A percentile compares a stretch with the other conserved stretches of the same genome.
phyloP scores from a whole-genome alignment of 1,140 invertebrate genomes.

The Drosophila paulistorum region DNA sequence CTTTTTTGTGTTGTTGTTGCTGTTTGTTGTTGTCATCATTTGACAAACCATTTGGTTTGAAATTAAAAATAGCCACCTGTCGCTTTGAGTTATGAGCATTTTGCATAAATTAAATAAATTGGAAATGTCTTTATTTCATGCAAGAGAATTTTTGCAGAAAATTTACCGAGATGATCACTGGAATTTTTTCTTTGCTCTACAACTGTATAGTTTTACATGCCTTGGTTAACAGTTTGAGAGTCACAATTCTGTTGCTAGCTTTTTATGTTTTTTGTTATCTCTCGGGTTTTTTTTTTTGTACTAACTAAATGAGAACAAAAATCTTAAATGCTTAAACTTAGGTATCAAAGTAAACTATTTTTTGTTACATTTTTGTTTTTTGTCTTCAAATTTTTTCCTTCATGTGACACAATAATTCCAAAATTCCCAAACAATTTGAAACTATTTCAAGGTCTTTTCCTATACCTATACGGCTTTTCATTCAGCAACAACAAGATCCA shows the following conservation, averaged over 20 bases:
- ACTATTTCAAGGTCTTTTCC: constrained; percentile 49
- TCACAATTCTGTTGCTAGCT: neutral
- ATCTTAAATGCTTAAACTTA: neutral
- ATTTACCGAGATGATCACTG: too few relatives aligned
- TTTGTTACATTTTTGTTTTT: too few relatives aligned
- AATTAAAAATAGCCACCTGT: constrained; percentile 57
- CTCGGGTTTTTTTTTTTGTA: neutral
- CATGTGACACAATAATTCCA: constrained; percentile 19
- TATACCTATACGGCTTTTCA: constrained; percentile 38
- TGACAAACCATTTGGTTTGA: constrained; percentile 27
- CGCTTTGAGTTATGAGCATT: constrained; percentile 65
- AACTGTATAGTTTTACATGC: too few relatives aligned
- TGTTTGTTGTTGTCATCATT: neutral
- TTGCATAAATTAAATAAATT: constrained; percentile 65
- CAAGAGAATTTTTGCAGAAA: constrained; percentile 3
- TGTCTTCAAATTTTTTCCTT: neutral
- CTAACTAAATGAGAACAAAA: neutral
- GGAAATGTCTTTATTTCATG: constrained; percentile 52
- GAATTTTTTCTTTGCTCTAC: too few relatives aligned
- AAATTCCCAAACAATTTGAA: constrained; percentile 25
- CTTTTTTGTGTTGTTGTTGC: constrained; percentile 22
- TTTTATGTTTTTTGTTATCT: neutral
- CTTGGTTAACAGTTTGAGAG: neutral
- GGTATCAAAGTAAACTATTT: too few relatives aligned
- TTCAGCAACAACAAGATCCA: constrained; percentile 15